Evolutionary conservation across 2,113 vertebrate genomes (phyloP).

Genomic region (Thermophis baileyi): DNA sequence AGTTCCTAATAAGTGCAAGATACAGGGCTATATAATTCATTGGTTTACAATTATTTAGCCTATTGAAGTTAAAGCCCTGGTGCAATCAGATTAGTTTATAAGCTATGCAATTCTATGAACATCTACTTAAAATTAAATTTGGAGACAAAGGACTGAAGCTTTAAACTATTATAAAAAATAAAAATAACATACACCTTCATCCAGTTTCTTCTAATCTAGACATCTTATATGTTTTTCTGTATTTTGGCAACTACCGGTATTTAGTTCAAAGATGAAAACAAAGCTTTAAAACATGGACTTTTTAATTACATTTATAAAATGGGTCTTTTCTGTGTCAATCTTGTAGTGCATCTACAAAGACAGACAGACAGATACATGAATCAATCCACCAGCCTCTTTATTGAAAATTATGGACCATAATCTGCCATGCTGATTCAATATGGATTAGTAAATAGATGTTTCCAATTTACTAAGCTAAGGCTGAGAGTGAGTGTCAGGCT

Average conservation of each 20-base stretch:
- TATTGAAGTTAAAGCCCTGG: neutral
- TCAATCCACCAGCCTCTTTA: neutral
- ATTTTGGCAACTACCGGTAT: slow-evolving; percentile 1
- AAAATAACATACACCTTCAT: neutral
- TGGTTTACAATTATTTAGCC: neutral
- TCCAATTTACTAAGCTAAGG: neutral
- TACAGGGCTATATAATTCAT: neutral
- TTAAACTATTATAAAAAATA: neutral
- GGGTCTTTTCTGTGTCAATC: neutral
- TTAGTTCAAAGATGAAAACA: slow-evolving; percentile 16
- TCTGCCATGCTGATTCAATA: neutral
- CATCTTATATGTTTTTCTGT: neutral
- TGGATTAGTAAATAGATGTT: neutral
- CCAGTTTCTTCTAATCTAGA: neutral
- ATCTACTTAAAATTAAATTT: neutral
- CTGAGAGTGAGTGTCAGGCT: neutral
- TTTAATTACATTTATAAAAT: neutral
- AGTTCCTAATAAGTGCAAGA: neutral
- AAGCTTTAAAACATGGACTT: slow-evolving; percentile 10
- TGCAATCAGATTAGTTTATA: neutral
- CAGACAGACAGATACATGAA: slow-evolving; percentile 29
- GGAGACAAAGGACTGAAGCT: neutral
- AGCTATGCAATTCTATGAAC: neutral
- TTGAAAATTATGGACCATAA: neutral
- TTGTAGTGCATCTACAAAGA: slow-evolving; percentile 30